A percentile compares a stretch with the other conserved stretches of the same genome.
Conservation (phyloP, 2,113 vertebrate species). For the Talpa occidentalis region DNA sequence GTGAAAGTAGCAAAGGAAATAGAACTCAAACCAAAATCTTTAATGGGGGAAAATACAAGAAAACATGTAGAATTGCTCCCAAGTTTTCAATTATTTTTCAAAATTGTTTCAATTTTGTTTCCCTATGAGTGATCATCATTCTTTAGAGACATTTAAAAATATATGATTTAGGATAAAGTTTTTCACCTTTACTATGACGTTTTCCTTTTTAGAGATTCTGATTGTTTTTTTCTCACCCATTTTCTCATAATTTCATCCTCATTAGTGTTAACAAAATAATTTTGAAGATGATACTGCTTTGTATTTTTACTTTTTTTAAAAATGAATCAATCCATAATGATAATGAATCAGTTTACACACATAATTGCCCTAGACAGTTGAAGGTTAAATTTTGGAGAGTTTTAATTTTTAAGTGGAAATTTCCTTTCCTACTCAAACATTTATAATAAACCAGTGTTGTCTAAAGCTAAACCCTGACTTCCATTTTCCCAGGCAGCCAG, state of each 20-base stretch:
- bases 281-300: constrained; percentile 28
- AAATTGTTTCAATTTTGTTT: constrained; percentile 41
- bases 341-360: background rate
- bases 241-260: constrained; percentile 25
- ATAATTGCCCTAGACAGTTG: background rate
- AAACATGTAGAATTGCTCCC: constrained; percentile 24
- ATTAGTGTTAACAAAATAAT: constrained; percentile 16
- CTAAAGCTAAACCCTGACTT: background rate
- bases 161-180: background rate
- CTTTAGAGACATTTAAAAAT: constrained; percentile 31
- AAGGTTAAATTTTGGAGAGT: constrained; percentile 9
- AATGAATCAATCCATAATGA: background rate
- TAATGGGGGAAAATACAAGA: constrained; percentile 40
- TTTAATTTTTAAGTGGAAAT: background rate
- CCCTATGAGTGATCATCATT: background rate
- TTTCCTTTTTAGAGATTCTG: constrained; percentile 26
- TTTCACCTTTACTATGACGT: constrained; percentile 14
- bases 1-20: constrained; percentile 62
- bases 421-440: background rate
- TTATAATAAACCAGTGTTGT: background rate
- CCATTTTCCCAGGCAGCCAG: background rate
- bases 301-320: background rate
- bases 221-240: constrained; percentile 4
- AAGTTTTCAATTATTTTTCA: constrained; percentile 63
- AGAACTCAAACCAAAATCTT: constrained; percentile 56